Base-by-base conservation (phyloP, 2,888 invertebrate species). In the Eupeodes luniger region DNA sequence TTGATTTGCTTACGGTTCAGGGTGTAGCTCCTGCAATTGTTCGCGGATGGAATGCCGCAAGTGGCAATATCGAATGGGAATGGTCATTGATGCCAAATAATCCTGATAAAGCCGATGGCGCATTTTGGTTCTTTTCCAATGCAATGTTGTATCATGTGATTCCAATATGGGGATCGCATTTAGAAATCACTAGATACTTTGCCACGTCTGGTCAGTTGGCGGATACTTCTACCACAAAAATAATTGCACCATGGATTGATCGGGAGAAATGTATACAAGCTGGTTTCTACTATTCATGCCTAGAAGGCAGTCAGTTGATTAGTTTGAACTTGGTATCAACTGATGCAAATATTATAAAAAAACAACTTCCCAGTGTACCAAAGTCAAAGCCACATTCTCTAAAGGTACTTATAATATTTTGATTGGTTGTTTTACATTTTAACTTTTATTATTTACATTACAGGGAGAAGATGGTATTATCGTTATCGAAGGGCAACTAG, bases 1-100 rank as follows among this genome's bases (percentile, higher is more conserved):
- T 94, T 89, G 96, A 97, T 90, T 95, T 97, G 74, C 94, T 97
- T 53, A 96, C 97, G 0, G 96, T 97, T 2, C 96, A 96, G 9
- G 97, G 97, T n/a, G 94, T 94, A 89, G 96, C 96, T 82, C 96
- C 96, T 0, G 96, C 96, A 89, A 93, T 96, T 70, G 95, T 97
- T 14, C 94, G 98, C 88, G 96, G 96, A 49, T 98, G 98, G 97
- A 97, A 97, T 91, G 93, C 96, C 7, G 95, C 95, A 51, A 95
- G 95, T 90, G 98, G 96, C 19, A 94, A 96, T 57, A 94, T 97
- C 5, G 93, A 96, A n/a, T 96, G 95, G 94, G 97, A 97, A 92
- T 97, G 97, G 97, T 95, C 95, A 0, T 90, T 96, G n/a, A 92
- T 92, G 91, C 93, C 94, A 0, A 57, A 92, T 2, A 91, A 93